Percentiles rank a stretch among this genome's conserved stretches.
These are phyloP conservation scores for Emys orbicularis DNA, from an alignment of 2,797 vertebrate genomes.

Conservation along the genomic window DNA sequence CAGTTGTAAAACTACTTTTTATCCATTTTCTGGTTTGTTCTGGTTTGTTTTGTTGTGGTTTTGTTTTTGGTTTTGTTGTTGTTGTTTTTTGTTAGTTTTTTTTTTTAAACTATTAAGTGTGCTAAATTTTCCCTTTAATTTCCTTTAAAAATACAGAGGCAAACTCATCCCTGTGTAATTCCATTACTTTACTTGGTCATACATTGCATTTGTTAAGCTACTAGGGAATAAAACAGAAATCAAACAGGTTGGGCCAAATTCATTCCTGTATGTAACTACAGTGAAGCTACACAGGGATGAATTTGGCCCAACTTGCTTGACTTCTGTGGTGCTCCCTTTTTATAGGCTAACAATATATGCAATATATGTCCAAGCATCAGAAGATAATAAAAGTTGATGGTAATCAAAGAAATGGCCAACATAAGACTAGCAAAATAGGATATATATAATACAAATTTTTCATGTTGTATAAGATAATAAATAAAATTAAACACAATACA, in stretches of 20 bases:
- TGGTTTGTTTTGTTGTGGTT: neutral
- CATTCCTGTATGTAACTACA: conserved; percentile 23
- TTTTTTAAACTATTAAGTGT: conserved; percentile 18
- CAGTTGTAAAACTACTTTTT: neutral
- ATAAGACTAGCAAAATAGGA: conserved; percentile 71
- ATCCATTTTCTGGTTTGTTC: neutral
- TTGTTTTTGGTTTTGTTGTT: neutral
- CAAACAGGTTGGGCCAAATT: conserved; percentile 48
- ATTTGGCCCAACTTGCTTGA: conserved; percentile 57
- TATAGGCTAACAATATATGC: conserved; percentile 70
- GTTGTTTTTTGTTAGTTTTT: neutral
- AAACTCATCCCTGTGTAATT: conserved; percentile 22
- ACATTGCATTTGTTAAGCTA: conserved; percentile 31
- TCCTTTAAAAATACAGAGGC: conserved; percentile 74
- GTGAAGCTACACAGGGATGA: conserved; percentile 8
- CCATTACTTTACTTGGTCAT: neutral
- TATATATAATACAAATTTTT: conserved; percentile 74
- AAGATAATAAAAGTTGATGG: conserved; percentile 70
- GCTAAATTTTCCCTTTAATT: conserved; percentile 69
- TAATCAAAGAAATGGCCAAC: conserved; percentile 75
- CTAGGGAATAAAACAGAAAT: conserved; percentile 14
- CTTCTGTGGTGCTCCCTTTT: conserved; percentile 83
- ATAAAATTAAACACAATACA: conserved; percentile 77
- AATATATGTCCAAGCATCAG: conserved; percentile 66
- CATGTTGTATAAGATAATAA: conserved; percentile 82